Conservation (phyloP, 2,113 vertebrate species). For the Mus musculus region GRCm39 chr6:140725001-140725500, state of each 20-base stretch:
- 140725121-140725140: not conserved
- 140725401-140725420: too few relatives aligned
- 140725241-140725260: not conserved
- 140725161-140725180: not conserved
- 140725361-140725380: not conserved
- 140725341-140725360: constrained; percentile 50
- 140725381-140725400: not conserved
- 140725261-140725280: not conserved
- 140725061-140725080: too few relatives aligned
- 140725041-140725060: not conserved
- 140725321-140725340: constrained; percentile 20
- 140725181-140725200: not conserved
- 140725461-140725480: not conserved
- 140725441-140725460: not conserved
- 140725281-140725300: constrained; percentile 17
- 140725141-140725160: not conserved
- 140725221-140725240: not conserved
- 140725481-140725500: too few relatives aligned
- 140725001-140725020: not conserved
- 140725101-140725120: not conserved
- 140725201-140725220: not conserved
- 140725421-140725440: not conserved
- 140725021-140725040: not conserved
- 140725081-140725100: not conserved
- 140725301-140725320: constrained; percentile 4